phyloP scores from a whole-genome alignment of 2,113 vertebrate genomes.

The Raja brachyura region DNA sequence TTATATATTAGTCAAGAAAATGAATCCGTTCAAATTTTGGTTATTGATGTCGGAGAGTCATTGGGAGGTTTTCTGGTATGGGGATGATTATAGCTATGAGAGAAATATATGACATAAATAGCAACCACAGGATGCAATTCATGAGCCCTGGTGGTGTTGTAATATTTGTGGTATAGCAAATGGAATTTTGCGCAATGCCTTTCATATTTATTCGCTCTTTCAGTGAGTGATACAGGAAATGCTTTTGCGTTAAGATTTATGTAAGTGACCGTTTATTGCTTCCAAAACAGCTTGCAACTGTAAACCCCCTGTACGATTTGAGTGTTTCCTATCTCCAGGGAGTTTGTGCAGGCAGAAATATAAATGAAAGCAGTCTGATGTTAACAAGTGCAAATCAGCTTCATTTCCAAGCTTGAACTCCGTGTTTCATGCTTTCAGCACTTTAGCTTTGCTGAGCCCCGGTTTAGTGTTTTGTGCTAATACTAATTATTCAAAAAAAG shows the following conservation, averaged over 20 bases:
- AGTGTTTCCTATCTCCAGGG: neutral
- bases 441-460: neutral
- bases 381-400: neutral
- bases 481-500: neutral
- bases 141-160: slow-evolving; percentile 22
- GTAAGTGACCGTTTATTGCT: slow-evolving; percentile 17
- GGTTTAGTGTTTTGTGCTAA: neutral
- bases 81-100: neutral
- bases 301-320: neutral
- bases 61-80: slow-evolving; percentile 11
- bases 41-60: neutral
- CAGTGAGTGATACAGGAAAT: slow-evolving; percentile 27
- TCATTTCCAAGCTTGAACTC: neutral
- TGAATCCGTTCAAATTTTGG: neutral
- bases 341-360: neutral
- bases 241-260: neutral
- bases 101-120: neutral
- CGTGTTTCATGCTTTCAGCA: neutral
- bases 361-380: neutral
- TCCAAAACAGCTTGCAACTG: slow-evolving; percentile 12
- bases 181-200: neutral
- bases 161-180: neutral
- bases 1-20: slow-evolving; percentile 11
- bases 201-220: neutral
- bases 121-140: slow-evolving; percentile 1